These are phyloP conservation scores for Aricia agestis DNA, from an alignment of 1,140 invertebrate species.

Conservation along the genomic window DNA sequence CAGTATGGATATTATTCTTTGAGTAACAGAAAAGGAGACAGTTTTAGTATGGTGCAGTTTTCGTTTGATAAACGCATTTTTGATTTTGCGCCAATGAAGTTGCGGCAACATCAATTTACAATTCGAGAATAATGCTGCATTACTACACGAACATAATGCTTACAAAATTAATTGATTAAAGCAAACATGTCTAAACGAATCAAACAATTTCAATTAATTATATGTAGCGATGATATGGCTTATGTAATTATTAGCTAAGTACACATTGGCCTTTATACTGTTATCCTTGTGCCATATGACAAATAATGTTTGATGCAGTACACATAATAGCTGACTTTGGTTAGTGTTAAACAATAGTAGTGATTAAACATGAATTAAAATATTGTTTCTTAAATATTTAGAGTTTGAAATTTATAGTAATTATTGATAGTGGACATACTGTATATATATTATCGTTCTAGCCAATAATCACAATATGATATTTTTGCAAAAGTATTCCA, in stretches of 20 bases:
- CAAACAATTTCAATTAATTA: constrained; percentile 46
- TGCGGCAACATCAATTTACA: too few species aligned
- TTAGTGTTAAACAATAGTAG: background rate
- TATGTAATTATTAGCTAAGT: constrained; percentile 68
- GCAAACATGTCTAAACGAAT: constrained; percentile 11
- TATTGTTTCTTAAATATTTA: constrained; percentile 37
- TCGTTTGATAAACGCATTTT: too few species aligned
- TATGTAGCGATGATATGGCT: constrained; percentile 44
- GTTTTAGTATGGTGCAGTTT: too few species aligned
- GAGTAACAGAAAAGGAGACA: too few species aligned
- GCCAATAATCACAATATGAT: background rate
- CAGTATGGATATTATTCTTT: too few species aligned
- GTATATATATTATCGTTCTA: too few species aligned
- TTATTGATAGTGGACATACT: too few species aligned
- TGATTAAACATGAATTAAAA: background rate
- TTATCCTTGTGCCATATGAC: constrained; percentile 65
- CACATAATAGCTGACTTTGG: constrained; percentile 26
- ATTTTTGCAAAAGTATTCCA: too few species aligned
- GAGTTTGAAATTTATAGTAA: constrained; percentile 28
- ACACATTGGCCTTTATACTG: constrained; percentile 58
- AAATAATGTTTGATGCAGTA: constrained; percentile 61
- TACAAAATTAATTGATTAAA: constrained; percentile 2
- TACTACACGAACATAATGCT: background rate
- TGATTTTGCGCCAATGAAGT: too few species aligned
- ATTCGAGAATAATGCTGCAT: too few species aligned